phyloP scores from a whole-genome alignment of 2,888 invertebrate species.

The Microctonus aethiopoides region DNA sequence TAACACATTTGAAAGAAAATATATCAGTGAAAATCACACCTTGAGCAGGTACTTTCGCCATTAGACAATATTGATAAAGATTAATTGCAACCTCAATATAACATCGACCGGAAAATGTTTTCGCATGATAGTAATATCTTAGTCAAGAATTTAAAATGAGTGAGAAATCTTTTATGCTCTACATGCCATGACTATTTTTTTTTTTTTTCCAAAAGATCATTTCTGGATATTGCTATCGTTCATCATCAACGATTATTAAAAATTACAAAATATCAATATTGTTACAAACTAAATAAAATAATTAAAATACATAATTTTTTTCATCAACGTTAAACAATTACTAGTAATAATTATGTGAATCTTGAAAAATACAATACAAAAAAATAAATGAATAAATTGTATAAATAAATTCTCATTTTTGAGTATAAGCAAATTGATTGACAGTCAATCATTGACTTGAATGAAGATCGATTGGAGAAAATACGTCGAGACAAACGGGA shows the following conservation, averaged over 20 bases:
- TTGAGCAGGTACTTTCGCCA: slow-evolving; percentile 10
- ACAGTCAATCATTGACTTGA: too few relatives aligned
- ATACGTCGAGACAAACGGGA: slow-evolving; percentile 9
- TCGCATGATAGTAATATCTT: not conserved
- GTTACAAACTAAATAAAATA: too few relatives aligned
- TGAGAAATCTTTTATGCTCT: slow-evolving; percentile 4
- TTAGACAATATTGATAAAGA: not conserved
- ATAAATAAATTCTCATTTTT: not conserved
- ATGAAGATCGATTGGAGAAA: slow-evolving; percentile 32
- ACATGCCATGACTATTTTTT: not conserved
- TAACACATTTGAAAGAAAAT: not conserved
- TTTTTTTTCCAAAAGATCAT: not conserved
- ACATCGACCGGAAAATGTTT: not conserved
- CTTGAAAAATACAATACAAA: not conserved
- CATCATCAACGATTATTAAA: not conserved
- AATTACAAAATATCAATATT: too few relatives aligned
- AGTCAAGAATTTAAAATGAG: not conserved
- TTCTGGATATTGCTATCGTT: not conserved
- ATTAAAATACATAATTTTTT: too few relatives aligned
- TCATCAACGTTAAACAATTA: too few relatives aligned
- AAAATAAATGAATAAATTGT: not conserved
- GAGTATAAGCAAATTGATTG: slow-evolving; percentile 18
- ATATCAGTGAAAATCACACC: not conserved
- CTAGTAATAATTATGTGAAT: not conserved
- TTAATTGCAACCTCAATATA: slow-evolving; percentile 1